These are phyloP conservation scores for Harpegnathos saltator DNA, from an alignment of 1,140 invertebrate species.

Conservation along the genomic window DNA sequence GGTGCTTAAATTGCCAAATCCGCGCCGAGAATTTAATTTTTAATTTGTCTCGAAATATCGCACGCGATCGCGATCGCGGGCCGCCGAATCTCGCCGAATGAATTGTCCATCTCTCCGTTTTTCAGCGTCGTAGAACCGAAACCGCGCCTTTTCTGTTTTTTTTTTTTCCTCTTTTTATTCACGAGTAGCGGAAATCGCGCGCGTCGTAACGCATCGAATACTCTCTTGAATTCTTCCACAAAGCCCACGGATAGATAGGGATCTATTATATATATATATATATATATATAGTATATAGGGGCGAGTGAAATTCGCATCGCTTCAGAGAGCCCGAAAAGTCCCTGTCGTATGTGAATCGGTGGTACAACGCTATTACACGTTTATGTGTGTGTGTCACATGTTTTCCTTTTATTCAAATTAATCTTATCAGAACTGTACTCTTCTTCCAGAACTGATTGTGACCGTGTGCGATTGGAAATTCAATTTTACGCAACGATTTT, in stretches of 20 bases:
- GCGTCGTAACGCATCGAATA: conserved; percentile 11
- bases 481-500: neutral
- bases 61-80: neutral
- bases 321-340: conserved; percentile 42
- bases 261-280: conserved; percentile 58
- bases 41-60: neutral
- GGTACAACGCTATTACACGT: conserved; percentile 7
- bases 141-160: too few relatives aligned
- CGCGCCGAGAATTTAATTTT: neutral
- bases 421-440: neutral
- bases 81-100: too few relatives aligned
- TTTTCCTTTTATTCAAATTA: neutral
- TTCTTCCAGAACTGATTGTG: neutral
- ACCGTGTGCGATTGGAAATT: neutral
- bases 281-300: too few relatives aligned
- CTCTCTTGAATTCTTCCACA: conserved; percentile 35
- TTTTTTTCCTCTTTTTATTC: conserved; percentile 25
- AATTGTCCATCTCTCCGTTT: neutral
- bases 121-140: conserved; percentile 8
- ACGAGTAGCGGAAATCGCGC: conserved; percentile 15
- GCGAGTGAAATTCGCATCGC: conserved; percentile 42
- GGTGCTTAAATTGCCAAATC: neutral
- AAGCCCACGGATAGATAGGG: conserved; percentile 42
- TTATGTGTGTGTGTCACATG: too few relatives aligned
- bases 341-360: neutral